These are phyloP conservation scores for Microplitis manilae DNA, from an alignment of 2,888 invertebrate genomes.

Conservation along the genomic window DNA sequence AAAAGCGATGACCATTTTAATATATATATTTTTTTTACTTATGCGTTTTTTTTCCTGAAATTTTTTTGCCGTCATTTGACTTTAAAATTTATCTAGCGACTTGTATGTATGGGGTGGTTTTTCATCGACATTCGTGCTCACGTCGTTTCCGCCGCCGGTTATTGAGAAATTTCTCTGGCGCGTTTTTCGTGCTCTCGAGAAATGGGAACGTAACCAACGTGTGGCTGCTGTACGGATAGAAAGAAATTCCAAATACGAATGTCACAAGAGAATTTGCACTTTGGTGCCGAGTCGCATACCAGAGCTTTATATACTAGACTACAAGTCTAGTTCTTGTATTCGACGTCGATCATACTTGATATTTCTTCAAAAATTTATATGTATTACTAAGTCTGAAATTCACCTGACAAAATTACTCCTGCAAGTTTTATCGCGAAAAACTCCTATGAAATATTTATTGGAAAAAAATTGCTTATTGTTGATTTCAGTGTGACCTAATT, in stretches of 20 bases:
- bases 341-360: conserved; percentile 8
- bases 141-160: conserved; percentile 22
- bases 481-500: neutral
- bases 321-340: neutral
- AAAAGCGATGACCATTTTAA: neutral
- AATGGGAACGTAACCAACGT: conserved; percentile 31
- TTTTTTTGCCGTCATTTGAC: neutral
- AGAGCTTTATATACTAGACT: neutral
- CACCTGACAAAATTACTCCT: neutral
- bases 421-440: neutral
- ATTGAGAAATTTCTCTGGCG: conserved; percentile 38
- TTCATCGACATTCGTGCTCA: conserved; percentile 18
- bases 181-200: conserved; percentile 12
- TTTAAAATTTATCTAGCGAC: conserved; percentile 7
- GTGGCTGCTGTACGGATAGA: neutral
- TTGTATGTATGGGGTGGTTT: neutral
- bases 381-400: neutral
- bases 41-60: neutral
- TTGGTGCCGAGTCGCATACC: neutral
- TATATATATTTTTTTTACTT: neutral
- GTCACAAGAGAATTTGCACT: conserved; percentile 26
- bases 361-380: neutral
- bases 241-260: conserved; percentile 31
- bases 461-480: neutral
- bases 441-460: neutral